phyloP scores from a whole-genome alignment of 2,888 invertebrate species.

The Cephus pulcher region DNA sequence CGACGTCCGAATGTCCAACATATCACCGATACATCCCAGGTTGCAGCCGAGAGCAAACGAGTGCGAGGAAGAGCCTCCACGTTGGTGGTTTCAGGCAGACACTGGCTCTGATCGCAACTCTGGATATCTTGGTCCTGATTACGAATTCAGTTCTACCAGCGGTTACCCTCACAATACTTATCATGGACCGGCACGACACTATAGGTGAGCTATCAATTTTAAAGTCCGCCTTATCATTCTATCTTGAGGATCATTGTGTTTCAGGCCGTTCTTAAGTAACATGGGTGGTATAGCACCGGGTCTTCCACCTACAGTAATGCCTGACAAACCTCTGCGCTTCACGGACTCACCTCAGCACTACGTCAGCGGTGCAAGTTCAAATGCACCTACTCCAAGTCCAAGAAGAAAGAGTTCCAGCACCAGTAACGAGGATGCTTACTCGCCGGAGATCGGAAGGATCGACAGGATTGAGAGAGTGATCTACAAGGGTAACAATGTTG shows the following conservation, averaged over 20 bases:
- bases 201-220: constrained; percentile 64
- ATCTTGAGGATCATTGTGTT: constrained; percentile 19
- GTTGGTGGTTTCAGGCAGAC: constrained; percentile 57
- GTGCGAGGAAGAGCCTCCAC: constrained; percentile 53
- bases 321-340: constrained; percentile 75
- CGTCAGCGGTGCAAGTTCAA: constrained; percentile 68
- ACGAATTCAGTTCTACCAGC: constrained; percentile 71
- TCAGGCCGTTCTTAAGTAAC: constrained; percentile 58
- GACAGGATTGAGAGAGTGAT: constrained; percentile 56
- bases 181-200: constrained; percentile 86
- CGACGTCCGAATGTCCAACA: constrained; percentile 90
- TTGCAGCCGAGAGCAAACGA: constrained; percentile 71
- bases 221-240: background rate
- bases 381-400: constrained; percentile 76
- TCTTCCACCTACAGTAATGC: constrained; percentile 50
- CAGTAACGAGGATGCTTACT: constrained; percentile 76
- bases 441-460: constrained; percentile 53
- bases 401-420: constrained; percentile 79
- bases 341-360: constrained; percentile 82
- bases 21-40: constrained; percentile 84
- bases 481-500: constrained; percentile 51
- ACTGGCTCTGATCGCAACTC: constrained; percentile 59
- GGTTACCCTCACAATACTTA: constrained; percentile 88
- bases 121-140: constrained; percentile 67
- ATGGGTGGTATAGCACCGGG: constrained; percentile 61